Base-by-base conservation (phyloP, 2,113 vertebrate species). In the Pelecanus crispus region DNA sequence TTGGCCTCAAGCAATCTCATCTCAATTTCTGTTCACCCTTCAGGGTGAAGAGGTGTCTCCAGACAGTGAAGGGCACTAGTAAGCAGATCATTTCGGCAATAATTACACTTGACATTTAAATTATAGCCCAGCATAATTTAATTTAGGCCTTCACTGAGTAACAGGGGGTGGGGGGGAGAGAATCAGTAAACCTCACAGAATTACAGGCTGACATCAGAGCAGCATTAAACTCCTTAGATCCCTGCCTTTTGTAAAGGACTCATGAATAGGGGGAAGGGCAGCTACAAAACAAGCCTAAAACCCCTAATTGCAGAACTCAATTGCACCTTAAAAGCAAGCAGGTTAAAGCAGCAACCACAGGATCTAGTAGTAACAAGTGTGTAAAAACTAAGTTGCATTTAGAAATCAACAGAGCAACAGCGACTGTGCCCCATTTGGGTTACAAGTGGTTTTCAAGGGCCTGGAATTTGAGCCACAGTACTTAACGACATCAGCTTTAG, bases 81-180 rank as follows among this genome's bases (percentile, higher is more conserved):
- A 34, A 71, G 42, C 53, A 74, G 36, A 83, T 80, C 28, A 53
- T 49, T 86, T 85, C 79, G 71, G 86, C 49, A 20, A 3, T 88
- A 96, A 96, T 95, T 86, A 86, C 56, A 72, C 81, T 77, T 95
- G 96, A 81, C 86, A 38, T 81, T 77, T 81, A 92, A 91, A 94
- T 78, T 40, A 50, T 77, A 95, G 40, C 53, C 83, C 77, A 55
- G 81, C 66, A 77, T 68, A 88, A 97, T 95, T 95, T 80, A 10
- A 8, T 93, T 96, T 84, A 90, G 55, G 78, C 34, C 61, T 83
- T 78, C 63, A 16, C 24, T 45, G 65, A 75, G 81, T 66, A 96
- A 74, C n/a, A 86, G n/a, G n/a, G n/a, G n/a, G n/a, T n/a, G n/a
- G n/a, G n/a, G n/a, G n/a, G 49, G 42, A 36, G 13, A 83, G 92